Base-by-base conservation (phyloP, 2,113 vertebrate species). In the Chelonoidis abingdonii region DNA sequence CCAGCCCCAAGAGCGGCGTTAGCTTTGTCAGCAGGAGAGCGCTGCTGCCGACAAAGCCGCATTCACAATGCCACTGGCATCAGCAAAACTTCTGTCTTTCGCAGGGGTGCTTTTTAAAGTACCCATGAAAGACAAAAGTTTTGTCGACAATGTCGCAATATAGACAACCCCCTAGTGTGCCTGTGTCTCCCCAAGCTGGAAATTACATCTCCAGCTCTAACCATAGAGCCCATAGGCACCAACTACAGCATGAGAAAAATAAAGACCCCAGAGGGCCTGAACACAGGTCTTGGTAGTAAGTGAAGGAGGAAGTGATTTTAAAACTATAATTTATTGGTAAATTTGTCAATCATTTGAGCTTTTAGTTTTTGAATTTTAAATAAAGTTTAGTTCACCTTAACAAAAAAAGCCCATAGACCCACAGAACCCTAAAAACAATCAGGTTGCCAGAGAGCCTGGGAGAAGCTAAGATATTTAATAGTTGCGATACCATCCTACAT, bases 401-500 rank as follows among this genome's bases (percentile, higher is more conserved):
- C 82, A 50, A 85, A 19, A 4, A 4, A 79, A 80, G 17, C 31
- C 29, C 49, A 80, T 29, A 50, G 44, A 80, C 29, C 10, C 29
- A 6, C 2, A n/a, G 27, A n/a, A 27, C 19, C 6, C 24, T 69
- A 41, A 72, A 41, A 92, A 87, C 80, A 84, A 89, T 81, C 14
- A 94, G 53, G 84, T 5, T 14, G 65, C 27, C 8, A 80, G 59
- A 90, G 27, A 85, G 80, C n/a, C 21, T 69, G 84, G 93, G 10
- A 95, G 24, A 27, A 35, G 25, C 21, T 86, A 90, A 57, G 44
- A 2, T 21, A 79, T 16, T 91, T 29, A 90, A 76, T 25, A 91
- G 86, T 7, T 4, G 5, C 84, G 87, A 47, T 21, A 16, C 0
- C 0, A 6, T 79, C 88, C 47, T 85, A 59, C 86, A 93, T 91